Evolutionary conservation across 2,113 vertebrate genomes (phyloP).

Genomic region (Numida meleagris): DNA sequence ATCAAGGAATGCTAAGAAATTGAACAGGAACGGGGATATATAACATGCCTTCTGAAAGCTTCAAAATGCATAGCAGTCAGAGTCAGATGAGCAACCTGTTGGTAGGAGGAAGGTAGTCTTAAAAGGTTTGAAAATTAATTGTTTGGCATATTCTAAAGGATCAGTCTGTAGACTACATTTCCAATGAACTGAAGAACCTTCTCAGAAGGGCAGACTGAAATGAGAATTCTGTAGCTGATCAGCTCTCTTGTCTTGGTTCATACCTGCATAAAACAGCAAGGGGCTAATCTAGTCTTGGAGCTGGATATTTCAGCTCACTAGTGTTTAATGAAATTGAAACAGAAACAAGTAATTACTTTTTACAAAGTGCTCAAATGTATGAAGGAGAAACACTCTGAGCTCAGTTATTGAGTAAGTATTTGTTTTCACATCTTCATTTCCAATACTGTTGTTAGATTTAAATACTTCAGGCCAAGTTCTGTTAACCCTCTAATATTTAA

Average conservation of each 20-base stretch:
- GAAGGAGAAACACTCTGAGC: not conserved
- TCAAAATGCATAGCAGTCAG: not conserved
- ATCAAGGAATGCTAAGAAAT: not conserved
- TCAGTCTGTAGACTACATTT: constrained; percentile 10
- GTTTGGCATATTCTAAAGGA: constrained; percentile 30
- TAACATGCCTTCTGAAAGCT: not conserved
- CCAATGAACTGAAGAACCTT: constrained; percentile 39
- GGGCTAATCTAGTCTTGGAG: constrained; percentile 50
- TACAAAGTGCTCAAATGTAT: not conserved
- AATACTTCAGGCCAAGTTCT: not conserved
- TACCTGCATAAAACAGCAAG: constrained; percentile 49
- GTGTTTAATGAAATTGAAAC: constrained; percentile 39
- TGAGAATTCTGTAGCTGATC: constrained; percentile 39
- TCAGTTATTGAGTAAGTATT: constrained; percentile 22
- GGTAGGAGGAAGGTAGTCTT: not conserved
- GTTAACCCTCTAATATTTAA: not conserved
- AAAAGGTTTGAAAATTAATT: constrained; percentile 14
- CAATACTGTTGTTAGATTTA: not conserved
- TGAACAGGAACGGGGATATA: not conserved
- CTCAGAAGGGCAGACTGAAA: constrained; percentile 41
- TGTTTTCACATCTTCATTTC: not conserved
- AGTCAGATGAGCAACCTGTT: not conserved
- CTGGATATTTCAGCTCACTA: constrained; percentile 20
- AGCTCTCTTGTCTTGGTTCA: constrained; percentile 19
- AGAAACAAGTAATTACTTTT: constrained; percentile 50